Base-by-base conservation (phyloP, 1,140 invertebrate species). In the Homarus americanus region DNA sequence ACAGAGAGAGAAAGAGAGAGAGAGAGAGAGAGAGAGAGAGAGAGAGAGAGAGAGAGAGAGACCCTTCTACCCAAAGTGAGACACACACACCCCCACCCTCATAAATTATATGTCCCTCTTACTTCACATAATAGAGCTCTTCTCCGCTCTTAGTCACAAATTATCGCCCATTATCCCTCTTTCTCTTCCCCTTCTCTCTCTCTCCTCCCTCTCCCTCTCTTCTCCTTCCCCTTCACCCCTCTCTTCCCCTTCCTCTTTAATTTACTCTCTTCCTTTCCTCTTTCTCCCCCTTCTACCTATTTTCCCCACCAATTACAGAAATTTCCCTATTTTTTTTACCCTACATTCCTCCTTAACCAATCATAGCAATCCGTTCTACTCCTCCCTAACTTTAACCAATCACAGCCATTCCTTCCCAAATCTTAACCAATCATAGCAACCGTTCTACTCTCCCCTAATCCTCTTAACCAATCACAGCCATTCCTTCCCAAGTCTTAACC, bases 1-100 rank as follows among this genome's bases (percentile, higher is more conserved):
- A n/a, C n/a, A n/a, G n/a, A n/a, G n/a, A n/a, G n/a, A n/a, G n/a
- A 78, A 36, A 36, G 36, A 36, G 76, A 40, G 41, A 80, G 40
- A 80, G 17, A 80, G 78, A 44, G 40, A 80, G 10, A 80, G 41
- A 49, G 78, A 44, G 41, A 44, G n/a, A 80, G 9, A 80, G 41
- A 80, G 38, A 49, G 40, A 80, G 17, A 80, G 38, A 80, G n/a
- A n/a, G n/a, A n/a, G n/a, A n/a, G n/a, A n/a, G n/a, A n/a, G n/a
- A n/a, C n/a, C n/a, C n/a, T n/a, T 20, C 17, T 34, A 80, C 20
- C 44, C 12, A 49, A 12, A 80, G 9, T 24, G 38, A 80, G 38
- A 80, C 20, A 80, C 20, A 80, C 20, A 80, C 20, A 41, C 4
- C 41, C 7, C 15, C 7, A 36, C 7, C 32, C 12, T 36, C 7